Base-by-base conservation (phyloP, 2,113 vertebrate species). In the Amphiprion percula region DNA sequence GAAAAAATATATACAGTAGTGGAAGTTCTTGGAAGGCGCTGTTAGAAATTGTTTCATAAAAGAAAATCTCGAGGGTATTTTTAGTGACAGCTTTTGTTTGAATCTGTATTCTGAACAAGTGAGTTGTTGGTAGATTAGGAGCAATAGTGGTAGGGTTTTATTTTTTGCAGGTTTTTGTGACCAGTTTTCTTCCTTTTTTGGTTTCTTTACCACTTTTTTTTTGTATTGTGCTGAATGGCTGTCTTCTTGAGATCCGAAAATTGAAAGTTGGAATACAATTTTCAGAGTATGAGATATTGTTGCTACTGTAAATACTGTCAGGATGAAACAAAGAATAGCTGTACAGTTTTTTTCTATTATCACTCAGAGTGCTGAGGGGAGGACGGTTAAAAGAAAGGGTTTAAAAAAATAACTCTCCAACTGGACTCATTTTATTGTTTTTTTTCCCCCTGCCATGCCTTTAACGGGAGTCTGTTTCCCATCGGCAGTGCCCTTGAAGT, bases 111-210 rank as follows among this genome's bases (percentile, higher is more conserved):
- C 82, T 94, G 93, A 94, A 94, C 94, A 74, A 67, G 76, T 83
- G 93, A 96, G 95, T 96, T 95, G 92, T 95, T 96, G 94, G 92
- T 97, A 97, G 95, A 95, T 94, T 96, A 96, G 96, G 93, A 96
- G 95, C 94, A 96, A 95, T 83, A 96, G 72, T 24, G 61, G 53
- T 83, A 68, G 64, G 17, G 80, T 86, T 86, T 80, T 85, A 79
- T 87, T 86, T 80, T 85, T 90, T 83, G 77, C 65, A 69, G 70
- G 58, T 89, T 96, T 37, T 96, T 94, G 93, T 96, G 94, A 91
- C 94, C 95, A 90, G 92, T 95, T 95, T 90, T 80, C 19, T 17
- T 79, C 56, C 41, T 10, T 46, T 14, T 75, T 78, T 67, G 64
- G 91, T 96, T 95, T 95, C 94, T 95, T 95, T 95, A 93, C 92